Conservation (phyloP, 2,797 vertebrate genomes). For the Pseudocheirus occidentalis region DNA sequence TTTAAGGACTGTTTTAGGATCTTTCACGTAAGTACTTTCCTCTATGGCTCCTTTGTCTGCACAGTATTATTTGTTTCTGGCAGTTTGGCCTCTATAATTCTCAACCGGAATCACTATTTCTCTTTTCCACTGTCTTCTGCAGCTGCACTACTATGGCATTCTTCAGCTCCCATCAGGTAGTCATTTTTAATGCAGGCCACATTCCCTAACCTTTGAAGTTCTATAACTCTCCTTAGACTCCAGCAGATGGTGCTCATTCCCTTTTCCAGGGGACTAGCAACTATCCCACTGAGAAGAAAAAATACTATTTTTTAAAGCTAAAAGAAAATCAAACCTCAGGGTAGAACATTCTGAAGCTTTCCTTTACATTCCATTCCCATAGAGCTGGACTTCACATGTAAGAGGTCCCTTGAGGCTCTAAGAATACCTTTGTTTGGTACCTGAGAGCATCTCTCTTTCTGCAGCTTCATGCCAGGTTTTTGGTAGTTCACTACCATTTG, state of each 20-base stretch:
- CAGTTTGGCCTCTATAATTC: not conserved
- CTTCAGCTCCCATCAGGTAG: not conserved
- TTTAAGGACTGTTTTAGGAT: not conserved
- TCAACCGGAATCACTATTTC: not conserved
- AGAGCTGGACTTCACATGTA: not conserved
- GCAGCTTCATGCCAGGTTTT: not conserved
- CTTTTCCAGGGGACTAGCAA: constrained; percentile 1
- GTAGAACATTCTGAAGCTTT: not conserved
- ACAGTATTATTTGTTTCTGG: not conserved
- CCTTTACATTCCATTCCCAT: not conserved
- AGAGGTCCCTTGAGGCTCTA: not conserved
- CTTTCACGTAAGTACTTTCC: not conserved
- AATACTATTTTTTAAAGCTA: too few relatives aligned
- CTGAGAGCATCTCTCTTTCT: not conserved
- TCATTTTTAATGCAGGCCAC: not conserved
- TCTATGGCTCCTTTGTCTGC: not conserved
- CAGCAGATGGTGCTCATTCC: not conserved
- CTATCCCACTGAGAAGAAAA: not conserved
- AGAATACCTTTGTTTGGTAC: not conserved
- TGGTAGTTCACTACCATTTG: not conserved
- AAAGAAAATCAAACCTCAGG: not conserved
- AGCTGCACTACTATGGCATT: not conserved
- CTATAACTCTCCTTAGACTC: not conserved
- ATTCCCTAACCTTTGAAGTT: not conserved
- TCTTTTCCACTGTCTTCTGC: not conserved